Evolutionary conservation across 2,888 invertebrate species (phyloP), one percentile per base, ranked within the genome.

Genomic region (Tetranychus truncatus): DNA sequence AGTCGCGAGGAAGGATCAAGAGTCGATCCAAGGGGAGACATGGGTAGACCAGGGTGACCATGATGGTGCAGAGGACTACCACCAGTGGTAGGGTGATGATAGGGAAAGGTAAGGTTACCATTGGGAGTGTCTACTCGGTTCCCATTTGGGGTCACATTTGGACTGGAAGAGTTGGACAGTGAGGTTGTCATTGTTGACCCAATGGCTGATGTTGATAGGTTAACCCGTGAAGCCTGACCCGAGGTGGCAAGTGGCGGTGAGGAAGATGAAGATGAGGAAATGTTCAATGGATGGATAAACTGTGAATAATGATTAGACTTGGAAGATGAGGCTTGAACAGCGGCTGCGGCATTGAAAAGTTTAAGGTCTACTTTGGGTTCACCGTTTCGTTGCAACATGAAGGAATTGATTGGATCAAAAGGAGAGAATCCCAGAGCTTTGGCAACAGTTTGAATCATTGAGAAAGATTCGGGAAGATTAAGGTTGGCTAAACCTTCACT

Each of bases 11-110:
- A 77, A 72, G 75, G 78, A 65, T 77, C 78, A 66, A 79, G 71
- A 0, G 79, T 79, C 21, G 80, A 79, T 24, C 80, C 74, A 1
- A 80, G 80, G 6, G 80, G 80, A n/a, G 80, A 79, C 66, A 79
- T 71, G 15, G 80, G 80, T 11, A 79, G 74, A 20, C 77, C 77
- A 55, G 55, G 77, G 77, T 15, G 77, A 71, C 11, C 9, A 15
- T 1, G 55, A 55, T 66, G 77, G 77, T 15, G 77, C 65, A 15
- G 6, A 15, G 9, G 55, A 55, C 55, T 55, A 3, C 55, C 55
- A 55, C 2, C 2, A 4, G 34, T 5, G 3, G 34, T 4, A 15
- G 9, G 55, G 15, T 55, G 55, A 55, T 55, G 55, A 55, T 55
- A 55, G 9, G 55, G 55, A 55, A 55, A 55, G 55, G 4, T 55